Percentiles rank a stretch among this genome's conserved stretches.
Conservation (phyloP, 2,113 vertebrate genomes). For the Addax nasomaculatus region DNA sequence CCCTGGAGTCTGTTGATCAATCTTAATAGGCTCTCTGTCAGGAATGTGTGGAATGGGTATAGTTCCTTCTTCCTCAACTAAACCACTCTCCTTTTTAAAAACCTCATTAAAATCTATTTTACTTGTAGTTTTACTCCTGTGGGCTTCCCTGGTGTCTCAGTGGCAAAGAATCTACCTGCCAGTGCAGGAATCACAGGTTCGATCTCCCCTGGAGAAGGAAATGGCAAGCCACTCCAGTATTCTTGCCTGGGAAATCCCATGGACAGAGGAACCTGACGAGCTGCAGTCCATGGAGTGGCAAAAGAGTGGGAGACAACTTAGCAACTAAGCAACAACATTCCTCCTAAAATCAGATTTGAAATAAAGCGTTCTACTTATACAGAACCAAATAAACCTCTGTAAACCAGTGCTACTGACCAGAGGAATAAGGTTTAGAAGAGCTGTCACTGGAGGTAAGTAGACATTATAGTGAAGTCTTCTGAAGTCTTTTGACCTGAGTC, state of each 20-base stretch:
- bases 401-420: not conserved
- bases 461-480: not conserved
- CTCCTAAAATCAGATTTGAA: not conserved
- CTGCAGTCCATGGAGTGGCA: not conserved
- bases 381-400: not conserved
- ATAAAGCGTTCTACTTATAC: not conserved
- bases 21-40: not conserved
- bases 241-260: not conserved
- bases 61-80: not conserved
- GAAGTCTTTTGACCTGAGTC: not conserved
- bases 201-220: not conserved
- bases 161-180: not conserved
- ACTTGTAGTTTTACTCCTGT: not conserved
- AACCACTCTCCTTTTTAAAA: not conserved
- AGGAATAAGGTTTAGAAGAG: not conserved
- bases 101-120: not conserved
- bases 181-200: not conserved
- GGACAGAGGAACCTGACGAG: not conserved
- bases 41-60: too few species aligned
- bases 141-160: not conserved
- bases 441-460: not conserved
- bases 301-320: not conserved
- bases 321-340: not conserved
- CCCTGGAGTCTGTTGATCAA: not conserved
- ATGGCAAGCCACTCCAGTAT: not conserved